Evolutionary conservation across 2,888 invertebrate species (phyloP).

Genomic region (Mythimna impura): DNA sequence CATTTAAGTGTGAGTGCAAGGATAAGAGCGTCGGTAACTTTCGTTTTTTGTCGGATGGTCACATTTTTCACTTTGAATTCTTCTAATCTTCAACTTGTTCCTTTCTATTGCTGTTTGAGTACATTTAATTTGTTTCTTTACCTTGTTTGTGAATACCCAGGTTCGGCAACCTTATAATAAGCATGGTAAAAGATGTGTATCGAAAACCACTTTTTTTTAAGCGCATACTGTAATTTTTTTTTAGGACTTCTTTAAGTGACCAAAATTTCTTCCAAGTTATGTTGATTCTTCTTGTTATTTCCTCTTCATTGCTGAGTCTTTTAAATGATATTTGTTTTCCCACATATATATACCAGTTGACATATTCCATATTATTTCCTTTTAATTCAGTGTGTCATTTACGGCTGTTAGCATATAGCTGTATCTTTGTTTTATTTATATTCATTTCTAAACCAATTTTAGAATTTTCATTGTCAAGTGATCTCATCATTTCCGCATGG

Average conservation of each 20-base stretch:
- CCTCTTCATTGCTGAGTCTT: not conserved
- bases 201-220: not conserved
- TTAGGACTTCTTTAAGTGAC: not conserved
- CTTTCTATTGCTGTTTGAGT: too few species aligned
- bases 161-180: not conserved
- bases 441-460: not conserved
- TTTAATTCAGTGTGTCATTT: not conserved
- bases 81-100: too few species aligned
- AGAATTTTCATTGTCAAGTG: not conserved
- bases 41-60: too few species aligned
- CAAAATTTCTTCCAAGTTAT: not conserved
- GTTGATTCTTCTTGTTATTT: not conserved
- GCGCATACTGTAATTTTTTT: not conserved
- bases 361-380: not conserved
- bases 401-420: too few species aligned
- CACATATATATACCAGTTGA: not conserved
- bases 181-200: not conserved
- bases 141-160: too few species aligned
- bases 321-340: not conserved
- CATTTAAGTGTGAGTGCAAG: too few species aligned
- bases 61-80: too few species aligned
- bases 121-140: too few species aligned
- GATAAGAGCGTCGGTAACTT: too few species aligned
- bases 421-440: not conserved
- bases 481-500: not conserved